Percentiles rank a stretch among this genome's conserved stretches.
phyloP scores from a whole-genome alignment of 2,888 invertebrate genomes.

The Gibbula magus region DNA sequence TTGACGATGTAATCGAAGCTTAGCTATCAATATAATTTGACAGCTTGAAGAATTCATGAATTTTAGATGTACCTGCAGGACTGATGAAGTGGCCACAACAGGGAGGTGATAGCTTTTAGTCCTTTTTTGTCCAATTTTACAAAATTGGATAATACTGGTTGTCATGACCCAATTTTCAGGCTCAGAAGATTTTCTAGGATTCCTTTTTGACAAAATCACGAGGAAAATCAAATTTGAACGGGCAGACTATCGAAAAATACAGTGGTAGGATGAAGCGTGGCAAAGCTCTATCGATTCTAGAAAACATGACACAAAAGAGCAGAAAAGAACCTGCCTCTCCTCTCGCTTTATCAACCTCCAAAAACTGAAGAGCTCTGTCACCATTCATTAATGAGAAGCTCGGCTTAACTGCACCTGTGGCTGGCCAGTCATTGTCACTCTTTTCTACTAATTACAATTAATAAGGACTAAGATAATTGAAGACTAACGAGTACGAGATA shows the following conservation, averaged over 20 bases:
- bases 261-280: not conserved
- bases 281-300: not conserved
- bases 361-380: slow-evolving; percentile 1
- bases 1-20: not conserved
- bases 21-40: not conserved
- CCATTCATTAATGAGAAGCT: not conserved
- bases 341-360: not conserved
- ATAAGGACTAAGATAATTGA: slow-evolving; percentile 13
- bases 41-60: not conserved
- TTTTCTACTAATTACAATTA: not conserved
- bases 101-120: not conserved
- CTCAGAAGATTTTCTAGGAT: not conserved
- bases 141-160: not conserved
- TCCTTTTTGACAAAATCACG: not conserved
- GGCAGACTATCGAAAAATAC: not conserved
- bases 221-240: not conserved
- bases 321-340: not conserved
- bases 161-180: not conserved
- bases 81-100: not conserved
- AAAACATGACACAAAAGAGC: not conserved
- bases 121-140: not conserved
- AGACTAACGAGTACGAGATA: not conserved
- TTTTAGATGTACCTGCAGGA: not conserved
- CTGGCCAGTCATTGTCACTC: not conserved
- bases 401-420: slow-evolving; percentile 4